Evolutionary conservation across 2,888 invertebrate species (phyloP), one percentile per base, ranked within the genome.

Genomic region (Pterostichus madidus): DNA sequence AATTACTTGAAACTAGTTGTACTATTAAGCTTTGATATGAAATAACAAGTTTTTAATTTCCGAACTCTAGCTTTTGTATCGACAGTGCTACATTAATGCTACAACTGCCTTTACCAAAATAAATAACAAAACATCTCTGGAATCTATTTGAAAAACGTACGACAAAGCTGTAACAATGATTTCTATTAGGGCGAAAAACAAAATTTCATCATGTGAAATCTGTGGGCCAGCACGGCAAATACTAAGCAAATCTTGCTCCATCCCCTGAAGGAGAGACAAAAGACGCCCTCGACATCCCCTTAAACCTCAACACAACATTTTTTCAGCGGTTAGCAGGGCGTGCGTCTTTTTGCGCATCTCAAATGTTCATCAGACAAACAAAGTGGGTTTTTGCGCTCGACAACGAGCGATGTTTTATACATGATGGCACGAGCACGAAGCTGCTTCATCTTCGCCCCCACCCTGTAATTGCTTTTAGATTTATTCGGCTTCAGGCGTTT

Each of bases 281-380:
- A 44, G 68, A 71, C 68, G 68, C 68, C 68, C 39, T 71, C 68
- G 39, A 71, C 68, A 71, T 71, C 68, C 68, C 17, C 68, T 71
- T 44, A 71, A 71, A 71, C 68, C 68, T 44, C 44, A 71, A 71
- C 39, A 71, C 68, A 71, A 71, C 44, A 44, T 71, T 71, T 71
- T 71, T 71, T 71, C 35, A 7, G 49, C 11, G 68, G 68, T 71
- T 44, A 71, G 68, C 68, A 71, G 68, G 68, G 44, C 44, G 68
- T 13, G 76, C 31, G 73, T 31, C 80, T 80, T 80, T 80, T 80
- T 73, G 80, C 73, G 53, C 73, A 73, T 80, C 73, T 80, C 71
- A 80, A 80, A 80, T 80, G 80, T 80, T 80, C 80, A 80, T 80
- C 80, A 73, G 52, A 35, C 56, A 80, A 80, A 80, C 80, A 80